A percentile compares a stretch with the other conserved stretches of the same genome.
Evolutionary conservation across 2,888 invertebrate species (phyloP).

Genomic region (Seladonia tumulorum): DNA sequence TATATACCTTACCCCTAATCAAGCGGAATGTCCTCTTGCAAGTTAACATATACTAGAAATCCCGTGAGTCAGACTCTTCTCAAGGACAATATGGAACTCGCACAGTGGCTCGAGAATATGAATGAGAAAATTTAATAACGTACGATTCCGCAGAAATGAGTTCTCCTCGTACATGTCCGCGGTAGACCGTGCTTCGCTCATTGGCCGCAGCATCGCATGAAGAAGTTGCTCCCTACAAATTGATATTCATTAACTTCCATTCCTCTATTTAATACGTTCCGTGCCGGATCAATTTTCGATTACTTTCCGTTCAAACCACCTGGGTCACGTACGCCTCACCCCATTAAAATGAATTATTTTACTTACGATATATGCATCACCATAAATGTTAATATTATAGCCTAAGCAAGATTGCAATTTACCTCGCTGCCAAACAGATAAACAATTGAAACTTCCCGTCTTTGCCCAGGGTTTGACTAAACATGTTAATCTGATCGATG

Average conservation of each 20-base stretch:
- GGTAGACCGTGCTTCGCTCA: slow-evolving; percentile 95
- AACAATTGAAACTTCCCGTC: slow-evolving; percentile 99
- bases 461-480: slow-evolving; percentile 95
- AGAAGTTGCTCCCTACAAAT: slow-evolving; percentile 92
- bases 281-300: too few relatives aligned
- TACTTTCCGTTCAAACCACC: too few relatives aligned
- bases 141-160: slow-evolving; percentile 95
- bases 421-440: slow-evolving; percentile 97
- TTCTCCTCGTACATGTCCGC: slow-evolving; percentile 98
- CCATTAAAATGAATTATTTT: too few relatives aligned
- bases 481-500: slow-evolving; percentile 94
- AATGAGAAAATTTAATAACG: slow-evolving; percentile 93
- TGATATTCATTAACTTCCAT: not conserved
- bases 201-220: slow-evolving; percentile 95
- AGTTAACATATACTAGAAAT: slow-evolving; percentile 85
- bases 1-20: slow-evolving; percentile 42
- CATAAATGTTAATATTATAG: too few relatives aligned
- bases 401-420: slow-evolving; percentile 64
- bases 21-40: slow-evolving; percentile 42
- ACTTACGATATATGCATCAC: too few relatives aligned
- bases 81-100: slow-evolving; percentile 94
- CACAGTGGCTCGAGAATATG: slow-evolving; percentile 96
- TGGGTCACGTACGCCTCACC: too few relatives aligned
- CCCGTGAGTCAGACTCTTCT: slow-evolving; percentile 92
- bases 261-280: too few relatives aligned